Percentiles rank a stretch among this genome's conserved stretches.
Evolutionary conservation across 2,888 invertebrate species (phyloP).

Genomic region (Nephrotoma flavescens): DNA sequence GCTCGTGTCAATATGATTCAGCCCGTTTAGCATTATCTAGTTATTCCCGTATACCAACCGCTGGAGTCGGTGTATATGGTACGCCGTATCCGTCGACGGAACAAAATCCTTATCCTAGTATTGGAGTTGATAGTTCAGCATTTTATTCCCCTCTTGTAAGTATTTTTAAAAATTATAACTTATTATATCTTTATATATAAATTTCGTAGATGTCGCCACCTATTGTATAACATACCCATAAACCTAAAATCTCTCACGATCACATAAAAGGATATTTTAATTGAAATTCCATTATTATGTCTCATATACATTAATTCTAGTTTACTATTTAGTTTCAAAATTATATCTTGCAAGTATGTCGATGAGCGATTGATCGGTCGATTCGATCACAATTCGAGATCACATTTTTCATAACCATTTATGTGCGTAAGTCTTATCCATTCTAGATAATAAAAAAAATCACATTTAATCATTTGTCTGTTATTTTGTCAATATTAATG

Average conservation of each 20-base stretch:
- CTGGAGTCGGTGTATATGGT: conserved; percentile 71
- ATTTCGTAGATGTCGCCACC: neutral
- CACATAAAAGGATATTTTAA: conserved; percentile 2
- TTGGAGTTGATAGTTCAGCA: conserved; percentile 85
- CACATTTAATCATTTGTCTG: conserved; percentile 3
- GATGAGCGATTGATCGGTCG: neutral
- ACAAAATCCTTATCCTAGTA: conserved; percentile 85
- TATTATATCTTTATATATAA: neutral
- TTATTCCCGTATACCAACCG: conserved; percentile 65
- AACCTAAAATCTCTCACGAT: neutral
- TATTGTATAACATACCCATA: neutral
- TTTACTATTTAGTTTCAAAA: neutral
- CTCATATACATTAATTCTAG: neutral
- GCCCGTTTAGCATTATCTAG: conserved; percentile 69
- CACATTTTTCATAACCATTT: neutral
- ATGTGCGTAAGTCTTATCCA: neutral
- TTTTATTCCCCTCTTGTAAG: conserved; percentile 93
- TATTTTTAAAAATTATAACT: conserved; percentile 19
- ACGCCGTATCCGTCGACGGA: conserved; percentile 81
- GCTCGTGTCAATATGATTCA: conserved; percentile 88
- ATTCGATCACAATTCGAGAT: neutral
- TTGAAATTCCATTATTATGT: neutral
- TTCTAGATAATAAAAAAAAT: neutral
- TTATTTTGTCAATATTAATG: conserved; percentile 4
- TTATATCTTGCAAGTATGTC: neutral